Evolutionary conservation across 2,797 vertebrate species (phyloP).

Genomic region (Peromyscus nudipes): DNA sequence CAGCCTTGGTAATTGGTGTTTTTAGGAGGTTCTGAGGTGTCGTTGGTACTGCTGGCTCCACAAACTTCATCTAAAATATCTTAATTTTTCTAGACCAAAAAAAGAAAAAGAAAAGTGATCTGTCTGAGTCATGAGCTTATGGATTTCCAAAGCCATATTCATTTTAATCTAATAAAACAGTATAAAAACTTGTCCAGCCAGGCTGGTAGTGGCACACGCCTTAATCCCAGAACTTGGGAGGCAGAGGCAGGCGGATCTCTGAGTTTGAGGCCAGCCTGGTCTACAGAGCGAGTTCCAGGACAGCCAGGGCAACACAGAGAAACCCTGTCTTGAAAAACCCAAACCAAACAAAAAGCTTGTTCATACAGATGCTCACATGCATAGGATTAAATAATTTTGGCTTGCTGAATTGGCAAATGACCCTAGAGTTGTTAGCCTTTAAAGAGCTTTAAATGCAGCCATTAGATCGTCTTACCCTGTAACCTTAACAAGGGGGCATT

Average conservation of each 20-base stretch:
- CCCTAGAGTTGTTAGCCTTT: constrained; percentile 12
- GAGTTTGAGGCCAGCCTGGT: background rate
- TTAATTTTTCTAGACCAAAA: background rate
- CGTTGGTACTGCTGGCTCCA: background rate
- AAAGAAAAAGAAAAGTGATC: background rate
- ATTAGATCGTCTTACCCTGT: background rate
- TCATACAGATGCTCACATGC: background rate
- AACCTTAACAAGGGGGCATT: background rate
- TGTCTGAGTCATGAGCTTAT: background rate
- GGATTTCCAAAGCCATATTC: background rate
- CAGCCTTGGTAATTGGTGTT: background rate
- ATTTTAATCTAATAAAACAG: constrained; percentile 40
- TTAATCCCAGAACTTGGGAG: background rate
- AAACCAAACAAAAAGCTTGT: background rate
- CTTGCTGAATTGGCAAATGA: background rate
- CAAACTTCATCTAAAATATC: background rate
- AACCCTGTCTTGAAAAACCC: background rate
- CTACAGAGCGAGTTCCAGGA: background rate
- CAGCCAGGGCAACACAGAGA: background rate
- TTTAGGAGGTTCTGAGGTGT: background rate
- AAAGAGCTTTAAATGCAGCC: constrained; percentile 27
- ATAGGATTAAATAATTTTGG: constrained; percentile 27
- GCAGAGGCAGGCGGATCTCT: background rate
- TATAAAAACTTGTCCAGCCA: background rate
- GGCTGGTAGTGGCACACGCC: background rate